Conservation (phyloP, 2,113 vertebrate genomes). For the Gallinago media region DNA sequence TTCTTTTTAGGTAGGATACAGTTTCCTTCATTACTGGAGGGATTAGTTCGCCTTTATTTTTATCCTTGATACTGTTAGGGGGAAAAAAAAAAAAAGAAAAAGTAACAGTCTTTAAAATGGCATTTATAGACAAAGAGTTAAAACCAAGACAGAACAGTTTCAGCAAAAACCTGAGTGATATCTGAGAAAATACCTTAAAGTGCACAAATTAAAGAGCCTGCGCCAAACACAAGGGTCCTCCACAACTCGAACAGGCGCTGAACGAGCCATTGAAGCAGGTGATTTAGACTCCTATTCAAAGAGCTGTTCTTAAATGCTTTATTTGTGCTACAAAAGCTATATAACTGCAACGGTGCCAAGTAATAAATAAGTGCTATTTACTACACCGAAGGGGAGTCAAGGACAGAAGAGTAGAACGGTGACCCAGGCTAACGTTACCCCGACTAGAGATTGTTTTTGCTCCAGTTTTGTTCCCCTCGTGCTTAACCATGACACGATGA, state of each 20-base stretch:
- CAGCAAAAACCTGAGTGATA: neutral
- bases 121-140: neutral
- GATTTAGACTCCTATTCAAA: neutral
- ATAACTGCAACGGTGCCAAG: rapidly evolving
- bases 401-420: neutral
- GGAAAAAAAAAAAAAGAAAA: neutral
- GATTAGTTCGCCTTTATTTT: constrained; percentile 80
- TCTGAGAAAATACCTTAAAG: neutral
- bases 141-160: neutral
- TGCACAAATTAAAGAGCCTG: neutral
- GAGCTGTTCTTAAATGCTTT: neutral
- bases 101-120: neutral
- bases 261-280: neutral
- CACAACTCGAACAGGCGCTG: neutral
- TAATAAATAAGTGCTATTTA: neutral
- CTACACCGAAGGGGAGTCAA: neutral
- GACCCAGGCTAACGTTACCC: neutral
- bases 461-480: neutral
- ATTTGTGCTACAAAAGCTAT: neutral
- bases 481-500: neutral
- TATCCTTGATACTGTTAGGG: constrained; percentile 82
- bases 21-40: constrained; percentile 84
- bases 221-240: neutral
- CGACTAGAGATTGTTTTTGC: neutral
- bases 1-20: constrained; percentile 81